Base-by-base conservation (phyloP, 2,888 invertebrate species). In the Melinopterus prodromus region DNA sequence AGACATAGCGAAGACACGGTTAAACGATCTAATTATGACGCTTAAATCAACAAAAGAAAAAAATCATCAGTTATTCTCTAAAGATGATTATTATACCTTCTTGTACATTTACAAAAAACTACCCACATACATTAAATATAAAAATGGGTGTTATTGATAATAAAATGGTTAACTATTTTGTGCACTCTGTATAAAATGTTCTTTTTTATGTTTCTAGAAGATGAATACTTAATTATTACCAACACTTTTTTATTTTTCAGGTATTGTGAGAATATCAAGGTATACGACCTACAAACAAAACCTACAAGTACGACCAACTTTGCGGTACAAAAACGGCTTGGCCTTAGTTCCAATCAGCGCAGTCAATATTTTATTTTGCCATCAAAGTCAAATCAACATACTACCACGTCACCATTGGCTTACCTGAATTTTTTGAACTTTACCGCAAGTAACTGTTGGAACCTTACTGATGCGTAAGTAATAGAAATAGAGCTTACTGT, bases 201-300 rank as follows among this genome's bases (percentile, higher is more conserved):
- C n/a, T n/a, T n/a, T n/a, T n/a, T n/a, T n/a, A 9, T 38, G 38
- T 38, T 53, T 9, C 53, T 53, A 7, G 9, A 53, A 12, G 53
- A 53, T 1, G 9, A 53, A 53, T 7, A 53, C 53, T 9, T 53
- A 53, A 9, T 53, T 53, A 53, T 53, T 2, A 53, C 9, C 12
- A 2, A 7, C 53, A 3, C 12, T 3, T 12, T n/a, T 53, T 53
- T 53, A 12, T 12, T 1, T 53, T 53, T 53, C 12, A 53, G 53
- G 53, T 74, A 74, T 35, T 74, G 74, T 35, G 74, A 74, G n/a
- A 74, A 37, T n/a, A 74, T 74, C 36, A 35, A 35, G 35, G 26
- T 74, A 5, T 74, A 74, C 15, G 74, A 74, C 36, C 6, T 74
- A 5, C 74, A 74, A 71, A 71, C n/a, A 36, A 6, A 36, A 74